Conservation (phyloP, 1,140 invertebrate species). For the Drosophila watanabei region DNA sequence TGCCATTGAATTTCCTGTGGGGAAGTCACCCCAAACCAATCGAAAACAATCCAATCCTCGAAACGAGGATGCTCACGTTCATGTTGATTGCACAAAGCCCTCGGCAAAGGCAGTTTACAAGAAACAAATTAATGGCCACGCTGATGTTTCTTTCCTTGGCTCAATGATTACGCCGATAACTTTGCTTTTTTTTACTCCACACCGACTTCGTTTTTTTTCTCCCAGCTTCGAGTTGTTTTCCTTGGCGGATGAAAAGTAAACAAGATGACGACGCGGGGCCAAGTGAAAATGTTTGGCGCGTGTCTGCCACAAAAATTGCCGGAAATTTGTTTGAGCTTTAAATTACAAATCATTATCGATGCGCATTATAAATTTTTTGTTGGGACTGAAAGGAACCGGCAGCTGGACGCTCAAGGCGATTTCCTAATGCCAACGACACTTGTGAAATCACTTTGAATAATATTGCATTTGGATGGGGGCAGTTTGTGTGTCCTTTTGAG, state of each 20-base stretch:
- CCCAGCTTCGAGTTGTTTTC: conserved; percentile 23
- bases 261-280: conserved; percentile 20
- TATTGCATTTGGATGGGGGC: conserved; percentile 59
- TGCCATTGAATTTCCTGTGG: conserved; percentile 62
- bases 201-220: conserved; percentile 9
- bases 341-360: conserved; percentile 83
- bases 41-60: conserved; percentile 17
- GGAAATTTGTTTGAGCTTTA: conserved; percentile 79
- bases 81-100: conserved; percentile 76
- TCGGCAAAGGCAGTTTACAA: conserved; percentile 59
- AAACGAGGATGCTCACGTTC: conserved; percentile 52
- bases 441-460: conserved; percentile 81
- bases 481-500: conserved; percentile 48
- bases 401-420: conserved; percentile 54
- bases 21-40: conserved; percentile 16
- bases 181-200: conserved; percentile 52
- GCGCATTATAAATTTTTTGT: conserved; percentile 72
- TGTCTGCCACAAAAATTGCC: conserved; percentile 64
- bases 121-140: conserved; percentile 74
- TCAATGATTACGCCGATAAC: conserved; percentile 73
- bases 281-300: conserved; percentile 33
- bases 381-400: conserved; percentile 15
- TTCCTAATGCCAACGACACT: conserved; percentile 78
- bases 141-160: conserved; percentile 49
- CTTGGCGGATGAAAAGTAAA: conserved; percentile 45